A percentile compares a stretch with the other conserved stretches of the same genome.
Evolutionary conservation across 2,888 invertebrate species (phyloP).

Genomic region (Aphelenchoides bicaudatus): DNA sequence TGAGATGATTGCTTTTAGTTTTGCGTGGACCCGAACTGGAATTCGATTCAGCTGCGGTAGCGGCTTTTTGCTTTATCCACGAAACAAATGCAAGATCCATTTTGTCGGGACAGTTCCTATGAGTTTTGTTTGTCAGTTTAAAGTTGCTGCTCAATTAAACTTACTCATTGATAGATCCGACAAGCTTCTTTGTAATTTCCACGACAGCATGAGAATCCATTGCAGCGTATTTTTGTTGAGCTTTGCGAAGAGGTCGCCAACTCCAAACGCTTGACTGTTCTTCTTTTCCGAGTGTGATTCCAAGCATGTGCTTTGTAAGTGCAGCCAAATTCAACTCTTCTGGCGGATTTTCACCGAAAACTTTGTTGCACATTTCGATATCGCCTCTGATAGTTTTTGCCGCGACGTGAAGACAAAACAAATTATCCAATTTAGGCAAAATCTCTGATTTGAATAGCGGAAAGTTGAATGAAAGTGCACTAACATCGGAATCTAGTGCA

Average conservation of each 20-base stretch:
- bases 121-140: too few relatives aligned
- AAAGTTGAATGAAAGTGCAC: slow-evolving; percentile 11
- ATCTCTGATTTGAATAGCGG: not conserved
- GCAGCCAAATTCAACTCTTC: not conserved
- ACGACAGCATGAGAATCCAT: slow-evolving; percentile 3
- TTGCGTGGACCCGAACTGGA: not conserved
- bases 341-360: not conserved
- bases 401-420: slow-evolving; percentile 2
- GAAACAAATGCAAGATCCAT: not conserved
- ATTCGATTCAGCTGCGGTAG: not conserved
- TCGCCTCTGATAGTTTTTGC: not conserved
- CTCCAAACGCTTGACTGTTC: slow-evolving; percentile 16
- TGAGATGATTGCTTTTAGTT: slow-evolving; percentile 11
- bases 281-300: not conserved
- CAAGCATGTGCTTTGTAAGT: not conserved
- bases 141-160: too few relatives aligned
- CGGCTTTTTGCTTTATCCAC: not conserved
- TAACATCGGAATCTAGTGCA: slow-evolving; percentile 9
- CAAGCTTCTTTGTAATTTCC: not conserved
- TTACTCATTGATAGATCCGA: too few relatives aligned
- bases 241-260: slow-evolving; percentile 2
- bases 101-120: too few relatives aligned
- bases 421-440: not conserved
- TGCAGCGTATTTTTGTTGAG: slow-evolving; percentile 10
- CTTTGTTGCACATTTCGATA: not conserved